phyloP scores from a whole-genome alignment of 2,113 vertebrate genomes.

The Pholis gunnellus region DNA sequence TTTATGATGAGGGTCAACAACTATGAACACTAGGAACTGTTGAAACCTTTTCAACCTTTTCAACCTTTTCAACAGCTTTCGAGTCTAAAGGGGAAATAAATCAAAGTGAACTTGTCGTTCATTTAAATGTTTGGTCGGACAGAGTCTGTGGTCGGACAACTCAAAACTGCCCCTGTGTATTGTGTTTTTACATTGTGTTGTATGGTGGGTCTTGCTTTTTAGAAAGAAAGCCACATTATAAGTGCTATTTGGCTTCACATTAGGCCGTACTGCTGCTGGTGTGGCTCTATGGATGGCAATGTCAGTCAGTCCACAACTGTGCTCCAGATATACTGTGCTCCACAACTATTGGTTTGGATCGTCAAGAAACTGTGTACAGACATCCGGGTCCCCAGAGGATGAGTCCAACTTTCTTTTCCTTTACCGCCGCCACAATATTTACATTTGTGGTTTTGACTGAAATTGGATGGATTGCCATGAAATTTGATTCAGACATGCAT shows the following conservation, averaged over 20 bases:
- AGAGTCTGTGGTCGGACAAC: constrained; percentile 34
- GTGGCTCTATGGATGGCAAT: not conserved
- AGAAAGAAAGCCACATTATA: constrained; percentile 13
- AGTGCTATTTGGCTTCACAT: constrained; percentile 14
- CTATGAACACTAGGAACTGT: constrained; percentile 51
- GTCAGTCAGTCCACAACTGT: constrained; percentile 8
- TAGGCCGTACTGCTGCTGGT: not conserved
- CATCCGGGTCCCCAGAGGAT: constrained; percentile 3
- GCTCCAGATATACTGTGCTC: not conserved
- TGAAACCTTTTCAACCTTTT: constrained; percentile 50
- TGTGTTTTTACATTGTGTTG: constrained; percentile 41
- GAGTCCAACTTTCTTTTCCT: not conserved
- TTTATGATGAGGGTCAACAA: constrained; percentile 59
- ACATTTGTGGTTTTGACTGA: not conserved
- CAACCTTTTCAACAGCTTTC: constrained; percentile 47
- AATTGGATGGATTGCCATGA: not conserved
- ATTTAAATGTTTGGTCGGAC: constrained; percentile 40
- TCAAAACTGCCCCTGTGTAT: constrained; percentile 28
- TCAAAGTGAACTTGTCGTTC: constrained; percentile 53
- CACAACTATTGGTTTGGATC: constrained; percentile 5
- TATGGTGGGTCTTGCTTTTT: constrained; percentile 44
- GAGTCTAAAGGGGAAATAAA: constrained; percentile 51
- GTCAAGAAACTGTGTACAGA: not conserved
- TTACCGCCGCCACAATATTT: not conserved
- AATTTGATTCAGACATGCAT: not conserved